Evolutionary conservation across 1,140 invertebrate genomes (phyloP), one percentile per base, ranked within the genome.

Genomic region (Drosophila chauvacae): DNA sequence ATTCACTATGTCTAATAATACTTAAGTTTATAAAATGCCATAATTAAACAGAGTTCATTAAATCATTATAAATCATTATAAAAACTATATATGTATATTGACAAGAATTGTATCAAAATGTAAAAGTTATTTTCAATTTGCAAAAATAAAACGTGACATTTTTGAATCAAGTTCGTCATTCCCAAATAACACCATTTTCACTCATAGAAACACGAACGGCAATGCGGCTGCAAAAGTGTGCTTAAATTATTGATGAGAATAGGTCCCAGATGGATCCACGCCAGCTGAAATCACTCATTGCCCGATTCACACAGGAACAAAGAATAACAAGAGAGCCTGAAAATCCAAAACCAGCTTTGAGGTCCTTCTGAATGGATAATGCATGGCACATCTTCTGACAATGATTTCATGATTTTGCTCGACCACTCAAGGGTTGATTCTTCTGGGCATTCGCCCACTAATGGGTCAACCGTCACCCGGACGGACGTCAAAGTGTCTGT

Each of bases 401-500:
- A 88, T 88, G 84, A 88, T 88, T 88, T 78, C 84, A 87, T 87
- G 84, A 88, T 87, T 87, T 83, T 53, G 64, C 69, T 79, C 58
- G 48, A 41, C 53, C 69, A 53, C 44, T 48, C 64, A 81, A 78
- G 81, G 78, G 85, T 81, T 72, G 73, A 73, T 75, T 83, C 70
- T 64, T 78, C 73, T 78, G 77, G 77, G 70, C 77, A 81, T 84
- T 88, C 74, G 63, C 69, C 73, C 71, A 90, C 84, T 90, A 90
- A 88, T 88, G 85, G 85, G 85, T 88, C 84, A 88, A 88, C 77
- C 84, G 80, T 88, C 85, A 88, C 85, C 81, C 80, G 81, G 77
- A 80, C 85, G 77, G 81, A 90, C 85, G 85, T 88, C 85, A 90
- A 85, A 88, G 86, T 85, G 85, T 85, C 81, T 85, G 85, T 81